phyloP scores from a whole-genome alignment of 2,888 invertebrate species.

The Macaria liturata region DNA sequence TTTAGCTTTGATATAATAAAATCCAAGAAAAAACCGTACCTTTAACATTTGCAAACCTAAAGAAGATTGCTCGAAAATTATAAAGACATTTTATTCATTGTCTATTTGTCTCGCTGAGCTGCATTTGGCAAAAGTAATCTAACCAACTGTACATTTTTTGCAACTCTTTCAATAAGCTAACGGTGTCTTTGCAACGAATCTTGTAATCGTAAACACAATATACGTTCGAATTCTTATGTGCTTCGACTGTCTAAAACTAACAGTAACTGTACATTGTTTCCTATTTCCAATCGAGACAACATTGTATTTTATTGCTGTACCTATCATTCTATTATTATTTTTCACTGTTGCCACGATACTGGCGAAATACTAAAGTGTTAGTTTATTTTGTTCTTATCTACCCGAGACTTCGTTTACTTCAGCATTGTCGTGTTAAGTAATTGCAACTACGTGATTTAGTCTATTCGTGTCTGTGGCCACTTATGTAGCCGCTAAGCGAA shows the following conservation, averaged over 20 bases:
- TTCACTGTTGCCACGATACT: constrained; percentile 34
- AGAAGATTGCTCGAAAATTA: no score
- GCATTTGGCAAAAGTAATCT: constrained; percentile 19
- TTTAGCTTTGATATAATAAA: no score
- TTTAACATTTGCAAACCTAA: no score
- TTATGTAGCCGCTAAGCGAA: constrained; percentile 35
- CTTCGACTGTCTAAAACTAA: constrained; percentile 32
- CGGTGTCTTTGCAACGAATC: constrained; percentile 29
- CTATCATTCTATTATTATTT: constrained; percentile 14
- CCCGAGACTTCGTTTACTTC: constrained; percentile 7
- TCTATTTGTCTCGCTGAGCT: no score
- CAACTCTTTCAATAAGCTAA: constrained; percentile 20
- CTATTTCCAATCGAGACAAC: constrained; percentile 6
- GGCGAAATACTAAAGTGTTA: constrained; percentile 7
- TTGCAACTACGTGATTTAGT: constrained; percentile 40
- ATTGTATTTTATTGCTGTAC: constrained; percentile 10
- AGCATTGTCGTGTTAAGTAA: constrained; percentile 34
- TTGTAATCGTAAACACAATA: constrained; percentile 23
- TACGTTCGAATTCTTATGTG: constrained; percentile 29
- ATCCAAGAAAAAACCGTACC: no score
- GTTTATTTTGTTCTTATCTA: constrained; percentile 8
- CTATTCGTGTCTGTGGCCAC: constrained; percentile 41
- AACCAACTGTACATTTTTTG: constrained; percentile 24
- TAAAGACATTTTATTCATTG: no score
- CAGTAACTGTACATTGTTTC: constrained; percentile 17